phyloP scores from a whole-genome alignment of 2,113 vertebrate species.

The Brachirus orientalis region DNA sequence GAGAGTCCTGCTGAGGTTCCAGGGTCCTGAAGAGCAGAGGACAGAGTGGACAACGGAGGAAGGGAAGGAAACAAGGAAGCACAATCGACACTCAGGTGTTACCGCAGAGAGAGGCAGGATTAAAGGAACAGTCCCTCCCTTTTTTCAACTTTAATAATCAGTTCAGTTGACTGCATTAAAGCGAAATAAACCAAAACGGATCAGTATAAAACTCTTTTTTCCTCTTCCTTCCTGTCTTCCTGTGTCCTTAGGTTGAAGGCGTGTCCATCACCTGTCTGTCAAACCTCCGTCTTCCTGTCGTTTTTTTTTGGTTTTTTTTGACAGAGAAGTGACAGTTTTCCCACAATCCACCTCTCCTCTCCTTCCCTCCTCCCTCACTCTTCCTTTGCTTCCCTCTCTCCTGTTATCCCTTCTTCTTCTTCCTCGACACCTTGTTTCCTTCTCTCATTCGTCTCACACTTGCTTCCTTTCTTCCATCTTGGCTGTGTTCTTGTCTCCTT shows the following conservation, averaged over 20 bases:
- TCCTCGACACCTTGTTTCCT: too few relatives aligned
- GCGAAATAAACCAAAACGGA: not conserved
- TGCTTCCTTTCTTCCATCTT: too few relatives aligned
- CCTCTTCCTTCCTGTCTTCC: not conserved
- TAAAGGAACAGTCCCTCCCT: not conserved
- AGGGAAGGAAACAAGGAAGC: not conserved
- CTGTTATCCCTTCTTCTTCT: too few relatives aligned
- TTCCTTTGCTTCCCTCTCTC: too few relatives aligned
- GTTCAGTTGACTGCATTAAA: too few relatives aligned
- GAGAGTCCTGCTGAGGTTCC: not conserved
- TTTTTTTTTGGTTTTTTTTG: not conserved
- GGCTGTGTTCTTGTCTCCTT: too few relatives aligned
- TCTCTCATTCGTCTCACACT: not conserved
- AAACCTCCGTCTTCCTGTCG: not conserved
- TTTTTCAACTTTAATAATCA: not conserved
- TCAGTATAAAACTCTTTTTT: not conserved
- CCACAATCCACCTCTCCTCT: not conserved
- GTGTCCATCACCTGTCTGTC: constrained; percentile 21
- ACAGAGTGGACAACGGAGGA: not conserved
- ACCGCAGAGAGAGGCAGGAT: not conserved
- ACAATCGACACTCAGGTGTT: not conserved
- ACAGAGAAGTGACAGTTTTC: constrained; percentile 23
- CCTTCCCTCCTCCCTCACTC: not conserved
- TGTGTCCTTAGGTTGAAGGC: not conserved
- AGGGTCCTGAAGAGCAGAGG: not conserved